Evolutionary conservation across 1,140 invertebrate genomes (phyloP), one percentile per base, ranked within the genome.

Genomic region (Oreohelix idahoensis): DNA sequence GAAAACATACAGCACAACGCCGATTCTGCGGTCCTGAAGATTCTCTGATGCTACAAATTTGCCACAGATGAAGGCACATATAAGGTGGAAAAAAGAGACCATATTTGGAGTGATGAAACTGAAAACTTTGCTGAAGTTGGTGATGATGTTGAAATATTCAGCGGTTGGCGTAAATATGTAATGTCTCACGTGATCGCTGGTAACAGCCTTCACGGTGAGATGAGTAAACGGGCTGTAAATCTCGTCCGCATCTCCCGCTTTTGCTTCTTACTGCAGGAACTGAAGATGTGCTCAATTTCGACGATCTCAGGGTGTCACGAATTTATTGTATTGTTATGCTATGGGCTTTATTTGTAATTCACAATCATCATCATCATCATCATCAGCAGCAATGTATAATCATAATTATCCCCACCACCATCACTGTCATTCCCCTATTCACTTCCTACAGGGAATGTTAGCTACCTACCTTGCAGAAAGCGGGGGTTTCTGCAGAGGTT

Each of bases 101-200:
- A 91, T 88, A 83, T 92, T 92, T 35, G 91, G 88, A 17, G 91
- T 89, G 13, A 92, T 89, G 73, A 90, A 90, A 58, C 85, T 89
- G 83, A 91, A 90, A 39, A 88, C 78, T 58, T 87, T 79, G 66
- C 88, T 91, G 84, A 92, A 92, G 36, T 86, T 76, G 10, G 90
- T 88, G 45, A 88, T 80, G 38, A 86, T 75, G 73, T 92, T 86
- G 42, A 92, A 90, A 36, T 85, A 87, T 83, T 92, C 90, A 13
- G 89, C 84, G 5, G 86, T 83, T 32, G 91, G 91, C 20, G 85
- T 87, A n/a, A 89, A 87, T 13, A 91, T 69, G 53, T 89, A 92
- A 78, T 91, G 89, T 23, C 87, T 90, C n/a, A 86, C 69, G 29
- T 87, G 90, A 78, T 91, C 90, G 53, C 84, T 90, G 89, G 91